Base-by-base conservation (phyloP, 2,797 vertebrate species). In the Sardinella longiceps region DNA sequence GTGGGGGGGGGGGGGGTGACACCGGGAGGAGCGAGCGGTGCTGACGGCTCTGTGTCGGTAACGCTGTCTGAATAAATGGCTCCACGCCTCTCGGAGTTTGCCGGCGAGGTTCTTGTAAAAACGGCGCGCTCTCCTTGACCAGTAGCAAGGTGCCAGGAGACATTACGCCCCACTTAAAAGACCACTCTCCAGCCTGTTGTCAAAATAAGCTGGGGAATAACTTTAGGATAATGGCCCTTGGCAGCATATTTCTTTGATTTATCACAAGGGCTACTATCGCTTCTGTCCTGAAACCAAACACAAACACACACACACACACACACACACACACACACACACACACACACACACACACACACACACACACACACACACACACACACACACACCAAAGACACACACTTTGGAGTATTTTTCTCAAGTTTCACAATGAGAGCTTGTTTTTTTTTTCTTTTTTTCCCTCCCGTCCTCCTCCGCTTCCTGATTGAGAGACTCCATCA, bases 401-500 rank as follows among this genome's bases (percentile, higher is more conserved):
- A 14, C 70, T 43, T 20, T 23, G 7, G 37, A 20, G 37, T 23
- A 20, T 33, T 11, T 6, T 33, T n/a, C 58, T 74, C 30, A 12
- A 39, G 66, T 74, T 77, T 43, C 37, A 23, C 5, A 18, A 77
- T 77, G 70, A 30, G 30, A 70, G 7, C 12, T 48, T 48, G 7
- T 48, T 48, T 48, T 70, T 70, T 70, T 70, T 51, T 51, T 51
- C 5, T n/a, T 70, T 70, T 63, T 28, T 48, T 48, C 5, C 46
- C 66, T 45, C 48, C 10, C n/a, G 63, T 93, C 92, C 89, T 91
- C 92, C 93, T 94, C 93, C 94, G 91, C 91, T 94, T 92, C 92
- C 92, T 92, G 93, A 94, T 93, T 46, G 84, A 90, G 93, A 92
- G 92, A 93, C 92, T 93, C 94, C 92, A 94, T 95, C 94, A 94